Conservation (phyloP, 2,113 vertebrate species). For the Odocoileus hemionus region DNA sequence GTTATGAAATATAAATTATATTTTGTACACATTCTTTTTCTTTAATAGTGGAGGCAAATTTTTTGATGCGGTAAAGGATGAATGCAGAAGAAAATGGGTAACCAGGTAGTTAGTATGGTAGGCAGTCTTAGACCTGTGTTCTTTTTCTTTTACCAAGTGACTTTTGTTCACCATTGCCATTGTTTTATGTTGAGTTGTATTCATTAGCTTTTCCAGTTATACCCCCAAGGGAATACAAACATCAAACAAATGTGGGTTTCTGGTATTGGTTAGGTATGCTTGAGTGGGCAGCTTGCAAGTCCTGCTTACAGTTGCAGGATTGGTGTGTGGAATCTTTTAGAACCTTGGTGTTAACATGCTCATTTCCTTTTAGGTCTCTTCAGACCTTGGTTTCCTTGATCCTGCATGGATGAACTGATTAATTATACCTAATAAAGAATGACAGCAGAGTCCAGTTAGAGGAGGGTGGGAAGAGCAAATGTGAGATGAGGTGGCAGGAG, state of each 20-base stretch:
- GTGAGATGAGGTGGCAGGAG: not conserved
- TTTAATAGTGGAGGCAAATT: not conserved
- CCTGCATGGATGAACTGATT: not conserved
- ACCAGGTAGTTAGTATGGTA: not conserved
- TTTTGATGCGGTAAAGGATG: not conserved
- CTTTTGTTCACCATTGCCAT: not conserved
- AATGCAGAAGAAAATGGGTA: not conserved
- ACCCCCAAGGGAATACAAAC: not conserved
- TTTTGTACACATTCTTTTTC: not conserved
- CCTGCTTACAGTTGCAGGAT: not conserved
- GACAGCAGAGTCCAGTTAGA: not conserved
- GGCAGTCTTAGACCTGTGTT: not conserved
- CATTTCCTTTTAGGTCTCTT: not conserved
- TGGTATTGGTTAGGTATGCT: not conserved
- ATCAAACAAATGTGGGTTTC: not conserved
- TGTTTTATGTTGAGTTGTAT: not conserved
- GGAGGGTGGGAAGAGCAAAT: not conserved
- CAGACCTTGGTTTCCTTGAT: not conserved
- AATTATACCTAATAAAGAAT: not conserved
- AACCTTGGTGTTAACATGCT: not conserved
- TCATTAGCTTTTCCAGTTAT: slow-evolving; percentile 1
- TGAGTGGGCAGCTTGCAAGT: not conserved
- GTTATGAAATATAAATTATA: not conserved
- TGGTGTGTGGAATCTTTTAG: not conserved
- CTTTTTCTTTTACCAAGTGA: not conserved